Evolutionary conservation across 2,888 invertebrate genomes (phyloP), one percentile per base, ranked within the genome.

Genomic region (Zaprionus obscuricornis): DNA sequence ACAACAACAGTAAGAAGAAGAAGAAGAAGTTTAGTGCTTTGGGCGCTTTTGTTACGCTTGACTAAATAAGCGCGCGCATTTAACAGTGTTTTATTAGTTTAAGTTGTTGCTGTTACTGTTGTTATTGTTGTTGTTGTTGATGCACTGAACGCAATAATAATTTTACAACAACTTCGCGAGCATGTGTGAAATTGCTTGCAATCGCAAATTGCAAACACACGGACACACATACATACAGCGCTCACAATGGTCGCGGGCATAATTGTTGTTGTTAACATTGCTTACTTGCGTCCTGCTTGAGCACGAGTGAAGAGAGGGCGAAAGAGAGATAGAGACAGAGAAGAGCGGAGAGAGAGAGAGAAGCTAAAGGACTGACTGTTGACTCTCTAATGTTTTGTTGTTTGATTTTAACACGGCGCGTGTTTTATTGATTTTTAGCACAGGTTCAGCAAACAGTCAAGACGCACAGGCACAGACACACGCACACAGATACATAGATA

Each of bases 351-450:
- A 5, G 8, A 11, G 16, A 26, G 5, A 20, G 22, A 14, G 10
- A 6, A 29, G 14, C 26, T n/a, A 10, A n/a, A 34, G 16, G 45
- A 39, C 8, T 27, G 33, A 51, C 4, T 43, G 27, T 40, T 42
- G 45, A 65, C 52, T 26, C 27, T 24, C n/a, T 39, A 33, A 51
- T 60, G 11, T 34, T 68, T 51, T 66, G 56, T 60, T 56, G 40
- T 60, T 66, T 69, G 64, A 65, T 50, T 68, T 68, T 60, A 49
- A 50, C 54, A 64, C 67, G 46, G n/a, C 54, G 59, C 50, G 33
- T 58, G 57, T 52, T 46, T 57, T 70, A 70, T 70, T 69, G 69
- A 69, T 70, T 70, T 69, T 66, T 70, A 58, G 62, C 66, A 63
- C 66, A 70, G 66, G 63, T 59, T 67, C 56, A 67, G 13, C 16